Evolutionary conservation across 2,113 vertebrate genomes (phyloP), one percentile per base, ranked within the genome.

Genomic region (Typhlomys cinereus): DNA sequence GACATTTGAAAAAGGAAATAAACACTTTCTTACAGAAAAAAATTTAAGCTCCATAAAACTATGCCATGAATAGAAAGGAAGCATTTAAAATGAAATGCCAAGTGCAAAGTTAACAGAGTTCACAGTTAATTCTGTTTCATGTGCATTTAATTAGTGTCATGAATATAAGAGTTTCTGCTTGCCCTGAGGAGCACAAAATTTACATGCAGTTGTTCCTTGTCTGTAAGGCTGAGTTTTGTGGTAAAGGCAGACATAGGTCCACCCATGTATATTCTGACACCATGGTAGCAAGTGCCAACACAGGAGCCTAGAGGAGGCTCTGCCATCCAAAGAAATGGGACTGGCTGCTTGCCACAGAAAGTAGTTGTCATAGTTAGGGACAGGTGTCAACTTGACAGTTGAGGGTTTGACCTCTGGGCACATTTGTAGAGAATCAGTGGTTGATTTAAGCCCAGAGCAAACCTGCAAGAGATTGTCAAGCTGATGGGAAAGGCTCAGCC

Each of bases 21-120:
- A 57, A 18, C 15, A n/a, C n/a, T n/a, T n/a, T n/a, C n/a, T n/a
- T n/a, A n/a, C n/a, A 57, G 21, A 57, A 10, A 57, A 15, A 57
- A 57, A 46, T 73, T 85, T 15, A 89, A 75, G 21, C 25, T 74
- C 44, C 2, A n/a, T 66, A 67, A 64, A 87, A 80, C 36, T n/a
- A 36, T 79, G 64, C 21, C 6, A 66, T 86, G 79, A 31, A 52
- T 95, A 78, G 70, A 20, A 83, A 90, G 67, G 84, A 92, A 95
- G 25, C 48, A 62, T 91, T 89, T 94, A 52, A 87, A 86, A 17
- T 90, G 10, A 87, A 89, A 78, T 57, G 34, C 73, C 88, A 4
- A 76, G 0, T 75, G n/a, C 5, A 17, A 12, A 15, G 41, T 69
- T 76, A 94, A 81, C 5, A 85, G 85, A 31, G 62, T 70, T 69